Evolutionary conservation across 2,797 vertebrate genomes (phyloP).

Genomic region (Dromococcyx pavoninus): DNA sequence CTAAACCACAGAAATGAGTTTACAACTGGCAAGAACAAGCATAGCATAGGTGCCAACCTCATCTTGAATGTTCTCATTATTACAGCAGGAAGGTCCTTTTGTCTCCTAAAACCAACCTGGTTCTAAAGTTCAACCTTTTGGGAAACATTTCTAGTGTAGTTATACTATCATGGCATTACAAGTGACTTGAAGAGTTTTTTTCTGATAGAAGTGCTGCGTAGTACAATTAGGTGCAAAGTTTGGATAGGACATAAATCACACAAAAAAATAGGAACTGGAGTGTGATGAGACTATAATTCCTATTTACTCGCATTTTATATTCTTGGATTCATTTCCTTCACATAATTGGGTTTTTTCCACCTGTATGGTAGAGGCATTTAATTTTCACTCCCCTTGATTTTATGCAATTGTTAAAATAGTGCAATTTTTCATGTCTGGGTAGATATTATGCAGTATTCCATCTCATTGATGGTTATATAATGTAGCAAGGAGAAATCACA

Average conservation of each 20-base stretch:
- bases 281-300: not conserved
- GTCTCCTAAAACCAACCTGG: not conserved
- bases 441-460: not conserved
- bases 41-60: not conserved
- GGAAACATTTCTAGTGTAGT: not conserved
- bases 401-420: slow-evolving; percentile 5
- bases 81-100: not conserved
- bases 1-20: not conserved
- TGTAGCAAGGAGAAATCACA: not conserved
- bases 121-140: not conserved
- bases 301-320: not conserved
- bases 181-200: not conserved
- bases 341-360: not conserved
- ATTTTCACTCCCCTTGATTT: not conserved
- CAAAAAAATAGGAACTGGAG: not conserved
- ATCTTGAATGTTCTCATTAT: not conserved
- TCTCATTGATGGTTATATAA: not conserved
- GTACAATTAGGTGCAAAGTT: not conserved
- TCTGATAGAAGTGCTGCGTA: not conserved
- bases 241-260: not conserved
- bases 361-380: not conserved
- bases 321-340: slow-evolving; percentile 1
- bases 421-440: not conserved
- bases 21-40: not conserved
- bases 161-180: not conserved